Evolutionary conservation across 2,113 vertebrate species (phyloP).

Genomic region (Trinectes maculatus): DNA sequence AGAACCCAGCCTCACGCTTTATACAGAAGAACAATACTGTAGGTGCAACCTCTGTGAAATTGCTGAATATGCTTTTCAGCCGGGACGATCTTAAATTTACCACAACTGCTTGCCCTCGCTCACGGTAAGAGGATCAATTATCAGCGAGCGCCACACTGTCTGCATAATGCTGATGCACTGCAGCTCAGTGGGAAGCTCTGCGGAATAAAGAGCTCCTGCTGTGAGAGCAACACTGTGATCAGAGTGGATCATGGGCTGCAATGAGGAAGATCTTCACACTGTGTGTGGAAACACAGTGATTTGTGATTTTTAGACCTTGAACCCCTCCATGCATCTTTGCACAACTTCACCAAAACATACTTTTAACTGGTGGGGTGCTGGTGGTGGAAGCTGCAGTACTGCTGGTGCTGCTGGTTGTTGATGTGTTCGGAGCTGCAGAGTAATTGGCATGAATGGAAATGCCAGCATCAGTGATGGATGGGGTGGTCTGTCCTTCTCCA

Average conservation of each 20-base stretch:
- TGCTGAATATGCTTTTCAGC: constrained; percentile 6
- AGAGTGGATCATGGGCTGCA: constrained; percentile 5
- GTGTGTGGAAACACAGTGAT: background rate
- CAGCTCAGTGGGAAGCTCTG: constrained; percentile 30
- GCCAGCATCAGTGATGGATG: constrained; percentile 43
- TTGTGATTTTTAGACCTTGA: background rate
- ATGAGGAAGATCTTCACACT: background rate
- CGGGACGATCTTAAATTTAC: constrained; percentile 31
- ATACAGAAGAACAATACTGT: constrained; percentile 42
- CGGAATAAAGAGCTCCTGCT: constrained; percentile 7
- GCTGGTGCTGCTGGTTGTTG: constrained; percentile 23
- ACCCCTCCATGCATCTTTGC: background rate
- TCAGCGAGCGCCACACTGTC: constrained; percentile 56
- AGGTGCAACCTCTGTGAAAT: constrained; percentile 18
- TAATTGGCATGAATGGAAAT: constrained; percentile 35
- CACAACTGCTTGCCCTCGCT: constrained; percentile 22
- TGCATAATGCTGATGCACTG: constrained; percentile 29
- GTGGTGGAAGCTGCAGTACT: constrained; percentile 32
- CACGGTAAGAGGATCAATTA: constrained; percentile 61
- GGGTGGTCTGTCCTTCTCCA: constrained; percentile 70
- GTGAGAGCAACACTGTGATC: background rate
- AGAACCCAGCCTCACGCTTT: constrained; percentile 55
- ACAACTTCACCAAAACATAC: constrained; percentile 57
- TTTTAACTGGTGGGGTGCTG: constrained; percentile 64
- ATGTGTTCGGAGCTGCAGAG: constrained; percentile 33